Evolutionary conservation across 2,888 invertebrate species (phyloP), one percentile per base, ranked within the genome.

Genomic region (Ariolimax columbianus): DNA sequence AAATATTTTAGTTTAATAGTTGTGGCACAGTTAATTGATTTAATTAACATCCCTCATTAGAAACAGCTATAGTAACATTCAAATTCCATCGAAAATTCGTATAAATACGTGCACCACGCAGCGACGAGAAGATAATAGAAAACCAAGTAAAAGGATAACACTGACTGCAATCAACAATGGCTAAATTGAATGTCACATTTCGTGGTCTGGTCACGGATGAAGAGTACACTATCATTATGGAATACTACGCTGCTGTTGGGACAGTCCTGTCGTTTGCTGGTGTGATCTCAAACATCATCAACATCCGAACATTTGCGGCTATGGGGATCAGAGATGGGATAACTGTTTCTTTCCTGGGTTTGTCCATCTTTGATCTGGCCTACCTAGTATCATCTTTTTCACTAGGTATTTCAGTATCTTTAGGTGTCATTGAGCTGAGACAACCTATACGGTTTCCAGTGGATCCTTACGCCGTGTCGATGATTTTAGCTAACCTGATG

Each of bases 211-310:
- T 72, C 7, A 72, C 72, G 40, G 40, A 72, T 1, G 23, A 38
- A 11, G 40, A 72, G 11, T 40, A 72, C 40, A 23, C 2, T 26
- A 0, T 72, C 0, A 26, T 72, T 26, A 40, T 72, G 38, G 40
- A 72, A 36, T 72, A 19, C 7, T 72, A 26, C 11, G 23, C 4
- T 40, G 26, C 23, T 36, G 72, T 72, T 17, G 19, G 40, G 40
- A 40, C 26, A 4, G 38, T 72, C 4, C 7, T 72, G n/a, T 81
- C 70, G 1, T 6, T 43, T 1, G 3, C 70, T 0, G 81, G 81
- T 9, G 33, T 81, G 26, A 17, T 72, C 4, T 26, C 81, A 66
- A 81, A 81, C 81, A 70, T 81, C 43, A 66, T 81, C 30, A 81
- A 81, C 70, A 81, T 81, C 43, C 47, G 9, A 43, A 55, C 47